Percentiles rank a stretch among this genome's conserved stretches.
These are phyloP conservation scores for Tapirus terrestris DNA, from an alignment of 2,113 vertebrate genomes.

Conservation along the genomic window DNA sequence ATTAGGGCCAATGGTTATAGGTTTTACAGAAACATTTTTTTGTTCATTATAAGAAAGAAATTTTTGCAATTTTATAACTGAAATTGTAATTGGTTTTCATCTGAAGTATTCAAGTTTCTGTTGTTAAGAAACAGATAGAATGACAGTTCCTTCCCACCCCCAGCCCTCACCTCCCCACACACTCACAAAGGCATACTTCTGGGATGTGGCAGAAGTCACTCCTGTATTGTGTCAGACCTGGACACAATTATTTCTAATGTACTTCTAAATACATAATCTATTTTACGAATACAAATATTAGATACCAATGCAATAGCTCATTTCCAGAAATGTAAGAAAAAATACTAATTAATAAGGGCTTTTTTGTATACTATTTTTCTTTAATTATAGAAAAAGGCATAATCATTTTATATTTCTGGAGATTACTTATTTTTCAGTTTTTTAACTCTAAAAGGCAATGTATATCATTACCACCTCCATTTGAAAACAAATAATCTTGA, in stretches of 20 bases:
- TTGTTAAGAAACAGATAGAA: constrained; percentile 34
- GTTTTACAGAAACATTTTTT: constrained; percentile 40
- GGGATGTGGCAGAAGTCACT: neutral
- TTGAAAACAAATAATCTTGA: constrained; percentile 27
- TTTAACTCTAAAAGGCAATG: neutral
- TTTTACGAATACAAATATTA: neutral
- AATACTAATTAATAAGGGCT: neutral
- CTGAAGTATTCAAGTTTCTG: neutral
- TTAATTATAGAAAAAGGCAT: neutral
- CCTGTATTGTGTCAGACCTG: neutral
- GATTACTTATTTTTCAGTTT: neutral
- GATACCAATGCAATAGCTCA: neutral
- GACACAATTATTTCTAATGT: neutral
- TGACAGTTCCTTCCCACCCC: neutral
- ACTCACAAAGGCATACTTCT: neutral
- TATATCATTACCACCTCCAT: constrained; percentile 37
- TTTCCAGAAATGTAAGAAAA: neutral
- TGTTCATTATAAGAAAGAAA: constrained; percentile 53
- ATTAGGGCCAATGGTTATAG: neutral
- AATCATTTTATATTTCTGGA: constrained; percentile 31
- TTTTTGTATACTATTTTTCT: neutral
- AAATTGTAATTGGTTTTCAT: constrained; percentile 28
- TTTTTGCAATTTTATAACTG: constrained; percentile 31
- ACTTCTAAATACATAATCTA: neutral
- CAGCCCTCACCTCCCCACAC: neutral